These are phyloP conservation scores for Aleiodes alternator DNA, from an alignment of 2,888 invertebrate genomes.

Conservation along the genomic window DNA sequence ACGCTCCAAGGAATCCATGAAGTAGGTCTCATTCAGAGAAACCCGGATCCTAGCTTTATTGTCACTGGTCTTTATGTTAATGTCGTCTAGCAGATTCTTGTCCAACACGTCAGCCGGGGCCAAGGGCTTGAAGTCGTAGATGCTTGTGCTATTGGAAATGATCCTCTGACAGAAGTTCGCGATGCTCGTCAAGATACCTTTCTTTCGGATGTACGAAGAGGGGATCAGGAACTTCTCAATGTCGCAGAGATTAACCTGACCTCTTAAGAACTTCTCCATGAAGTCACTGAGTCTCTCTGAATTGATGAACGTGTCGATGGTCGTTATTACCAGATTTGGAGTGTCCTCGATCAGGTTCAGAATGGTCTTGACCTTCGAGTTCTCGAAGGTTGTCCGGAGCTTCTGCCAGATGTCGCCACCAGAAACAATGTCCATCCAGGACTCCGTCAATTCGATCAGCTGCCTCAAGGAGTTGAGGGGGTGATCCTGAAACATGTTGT, in stretches of 20 bases:
- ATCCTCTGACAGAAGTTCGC: slow-evolving; percentile 66
- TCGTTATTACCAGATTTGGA: slow-evolving; percentile 65
- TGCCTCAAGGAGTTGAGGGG: slow-evolving; percentile 40
- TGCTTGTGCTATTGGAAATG: slow-evolving; percentile 50
- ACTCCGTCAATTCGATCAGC: slow-evolving; percentile 37
- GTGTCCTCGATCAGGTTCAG: slow-evolving; percentile 66
- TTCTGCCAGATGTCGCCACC: slow-evolving; percentile 70
- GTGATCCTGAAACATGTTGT: slow-evolving; percentile 12
- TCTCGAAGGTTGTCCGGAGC: slow-evolving; percentile 61
- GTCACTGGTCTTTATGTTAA: slow-evolving; percentile 22
- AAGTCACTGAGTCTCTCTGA: slow-evolving; percentile 66
- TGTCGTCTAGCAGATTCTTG: slow-evolving; percentile 45
- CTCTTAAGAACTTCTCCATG: slow-evolving; percentile 58
- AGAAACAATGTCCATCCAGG: slow-evolving; percentile 57
- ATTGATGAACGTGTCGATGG: slow-evolving; percentile 66
- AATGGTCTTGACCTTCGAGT: slow-evolving; percentile 61
- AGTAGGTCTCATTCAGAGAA: slow-evolving; percentile 57
- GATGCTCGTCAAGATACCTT: slow-evolving; percentile 63
- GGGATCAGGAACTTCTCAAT: slow-evolving; percentile 67
- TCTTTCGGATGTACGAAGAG: slow-evolving; percentile 64
- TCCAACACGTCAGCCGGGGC: slow-evolving; percentile 54
- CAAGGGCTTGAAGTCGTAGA: slow-evolving; percentile 60
- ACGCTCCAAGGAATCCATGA: slow-evolving; percentile 58
- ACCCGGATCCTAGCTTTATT: slow-evolving; percentile 17
- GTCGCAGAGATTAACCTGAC: slow-evolving; percentile 63